Conservation (phyloP, 2,888 invertebrate species). For the Hypena proboscidalis region DNA sequence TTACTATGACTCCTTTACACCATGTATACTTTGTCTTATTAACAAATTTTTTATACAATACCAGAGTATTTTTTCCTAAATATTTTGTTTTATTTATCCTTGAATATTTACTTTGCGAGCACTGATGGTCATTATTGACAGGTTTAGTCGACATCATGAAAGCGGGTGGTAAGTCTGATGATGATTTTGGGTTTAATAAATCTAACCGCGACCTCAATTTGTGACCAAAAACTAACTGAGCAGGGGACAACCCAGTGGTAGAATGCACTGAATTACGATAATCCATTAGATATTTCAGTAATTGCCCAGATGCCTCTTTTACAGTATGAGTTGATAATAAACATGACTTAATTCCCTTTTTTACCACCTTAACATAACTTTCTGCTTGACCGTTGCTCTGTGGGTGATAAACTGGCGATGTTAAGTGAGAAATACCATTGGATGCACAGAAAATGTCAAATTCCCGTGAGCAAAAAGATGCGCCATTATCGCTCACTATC, state of each 20-base stretch:
- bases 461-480: constrained; percentile 17
- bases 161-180: too few species aligned
- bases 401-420: constrained; percentile 18
- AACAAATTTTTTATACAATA: too few species aligned
- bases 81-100: too few species aligned
- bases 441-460: constrained; percentile 22
- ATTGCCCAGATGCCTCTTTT: neutral
- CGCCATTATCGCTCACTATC: constrained; percentile 32
- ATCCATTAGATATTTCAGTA: too few species aligned
- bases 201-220: constrained; percentile 20
- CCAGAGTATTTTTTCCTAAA: too few species aligned
- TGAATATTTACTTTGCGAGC: too few species aligned
- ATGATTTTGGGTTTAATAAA: neutral
- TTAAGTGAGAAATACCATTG: constrained; percentile 25
- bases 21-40: too few species aligned
- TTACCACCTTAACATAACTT: constrained; percentile 25
- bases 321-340: neutral
- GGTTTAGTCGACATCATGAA: too few species aligned
- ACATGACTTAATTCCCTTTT: constrained; percentile 18
- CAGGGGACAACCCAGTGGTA: constrained; percentile 29
- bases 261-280: too few species aligned
- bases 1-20: too few species aligned
- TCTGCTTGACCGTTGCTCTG: too few species aligned
- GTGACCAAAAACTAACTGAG: constrained; percentile 26
- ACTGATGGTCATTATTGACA: too few species aligned